Base-by-base conservation (phyloP, 1,140 invertebrate genomes). In the Orius insidiosus region DNA sequence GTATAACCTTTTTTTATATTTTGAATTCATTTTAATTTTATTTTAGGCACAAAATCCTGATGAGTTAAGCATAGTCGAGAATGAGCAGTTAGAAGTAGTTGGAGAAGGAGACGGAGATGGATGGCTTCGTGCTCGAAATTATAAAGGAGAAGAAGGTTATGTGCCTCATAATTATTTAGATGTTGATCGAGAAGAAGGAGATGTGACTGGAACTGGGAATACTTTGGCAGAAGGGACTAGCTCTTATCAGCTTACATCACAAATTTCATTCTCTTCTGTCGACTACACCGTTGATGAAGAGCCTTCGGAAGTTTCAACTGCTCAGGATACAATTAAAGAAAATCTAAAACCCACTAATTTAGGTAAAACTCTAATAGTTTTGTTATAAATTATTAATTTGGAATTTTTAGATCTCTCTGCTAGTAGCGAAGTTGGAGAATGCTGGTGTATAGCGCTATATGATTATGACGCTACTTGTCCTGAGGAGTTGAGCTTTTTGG, bases 141-240 rank as follows among this genome's bases (percentile, higher is more conserved):
- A 87, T 58, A 74, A 79, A 24, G 89, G 89, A 0, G 80, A 90
- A 60, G 84, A 89, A 58, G 90, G 90, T 41, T 92, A 85, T 57
- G 87, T 96, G 46, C 92, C 92, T 0, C 85, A 92, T 58, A 95
- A 93, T 61, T 96, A 96, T 67, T 69, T 95, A 42, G 85, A 93
- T 58, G 75, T 85, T 5, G 76, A 81, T 49, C 66, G 72, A 50
- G 75, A 67, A 49, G 54, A 52, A 36, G 6, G 6, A 7, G 31
- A 47, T 50, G 13, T 48, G 49, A 11, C 57, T 68, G 41, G 53
- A 59, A 3, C 34, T 32, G 24, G 45, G 16, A 37, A 43, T 11
- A 43, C 18, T 4, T 15, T 43, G 3, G 31, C 41, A 43, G 41
- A 38, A 48, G 47, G 53, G 31, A 50, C 53, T 5, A 51, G 56